These are phyloP conservation scores for Nematostella vectensis DNA, from an alignment of 92 coral and sea anemone genomes.

Conservation along the genomic window DNA sequence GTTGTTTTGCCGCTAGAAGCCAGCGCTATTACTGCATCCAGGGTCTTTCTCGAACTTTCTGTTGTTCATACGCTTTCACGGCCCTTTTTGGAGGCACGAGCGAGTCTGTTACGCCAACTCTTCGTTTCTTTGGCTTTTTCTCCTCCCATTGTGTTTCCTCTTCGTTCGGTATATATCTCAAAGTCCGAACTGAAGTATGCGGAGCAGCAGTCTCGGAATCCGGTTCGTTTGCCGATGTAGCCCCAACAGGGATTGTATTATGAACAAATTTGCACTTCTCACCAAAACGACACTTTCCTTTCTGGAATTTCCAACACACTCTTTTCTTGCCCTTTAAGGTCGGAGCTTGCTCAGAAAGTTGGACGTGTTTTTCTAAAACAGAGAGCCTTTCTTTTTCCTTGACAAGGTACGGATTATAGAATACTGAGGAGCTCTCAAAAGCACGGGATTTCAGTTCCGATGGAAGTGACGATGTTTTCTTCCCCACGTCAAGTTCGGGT, in stretches of 20 bases:
- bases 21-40: not conserved
- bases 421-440: constrained; percentile 55
- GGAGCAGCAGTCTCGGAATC: constrained; percentile 9
- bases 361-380: constrained; percentile 82
- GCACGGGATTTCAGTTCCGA: constrained; percentile 52
- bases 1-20: no score
- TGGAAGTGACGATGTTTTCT: constrained; percentile 13
- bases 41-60: constrained; percentile 5
- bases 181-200: constrained; percentile 4
- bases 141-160: constrained; percentile 50
- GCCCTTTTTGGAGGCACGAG: constrained; percentile 92
- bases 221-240: constrained; percentile 2
- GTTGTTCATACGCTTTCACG: constrained; percentile 71
- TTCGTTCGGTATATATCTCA: constrained; percentile 29
- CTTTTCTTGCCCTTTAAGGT: constrained; percentile 51
- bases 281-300: constrained; percentile 67
- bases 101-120: constrained; percentile 77
- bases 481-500: constrained; percentile 36
- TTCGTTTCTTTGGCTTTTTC: constrained; percentile 45
- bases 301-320: constrained; percentile 68
- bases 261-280: constrained; percentile 66
- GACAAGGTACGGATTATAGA: constrained; percentile 89
- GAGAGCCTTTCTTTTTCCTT: constrained; percentile 78
- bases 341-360: constrained; percentile 43
- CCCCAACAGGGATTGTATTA: constrained; percentile 9